Percentiles rank a stretch among this genome's conserved stretches.
Evolutionary conservation across 2,797 vertebrate genomes (phyloP).

Genomic region (Lates japonicus): DNA sequence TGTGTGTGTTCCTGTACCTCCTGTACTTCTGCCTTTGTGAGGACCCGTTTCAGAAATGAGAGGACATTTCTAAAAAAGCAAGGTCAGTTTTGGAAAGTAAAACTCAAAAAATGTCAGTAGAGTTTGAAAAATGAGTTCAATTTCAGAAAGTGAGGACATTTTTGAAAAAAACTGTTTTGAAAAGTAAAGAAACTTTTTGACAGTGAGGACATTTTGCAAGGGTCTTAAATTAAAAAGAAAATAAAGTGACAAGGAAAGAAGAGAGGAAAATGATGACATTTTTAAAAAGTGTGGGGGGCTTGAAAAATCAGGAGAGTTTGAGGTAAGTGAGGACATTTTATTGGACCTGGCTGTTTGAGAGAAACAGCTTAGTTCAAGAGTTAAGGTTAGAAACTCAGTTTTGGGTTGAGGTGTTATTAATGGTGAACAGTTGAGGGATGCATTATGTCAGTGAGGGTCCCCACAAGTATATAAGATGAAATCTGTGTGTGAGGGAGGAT

Average conservation of each 20-base stretch:
- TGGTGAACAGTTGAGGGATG: background rate
- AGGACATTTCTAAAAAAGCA: background rate
- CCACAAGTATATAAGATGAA: conserved; percentile 2
- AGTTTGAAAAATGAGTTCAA: no score
- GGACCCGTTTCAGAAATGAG: conserved; percentile 4
- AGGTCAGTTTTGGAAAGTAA: background rate
- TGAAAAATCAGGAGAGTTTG: no score
- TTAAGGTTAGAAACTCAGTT: background rate
- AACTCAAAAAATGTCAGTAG: no score
- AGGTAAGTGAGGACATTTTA: no score
- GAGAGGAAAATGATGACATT: no score
- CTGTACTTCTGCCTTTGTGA: conserved; percentile 15
- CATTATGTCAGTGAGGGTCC: background rate
- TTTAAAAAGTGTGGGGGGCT: background rate
- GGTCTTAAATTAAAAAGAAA: no score
- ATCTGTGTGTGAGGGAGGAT: background rate
- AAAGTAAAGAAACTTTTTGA: no score
- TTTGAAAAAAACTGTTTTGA: no score
- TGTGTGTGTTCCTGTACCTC: background rate
- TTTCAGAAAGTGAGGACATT: no score
- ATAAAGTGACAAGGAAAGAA: no score
- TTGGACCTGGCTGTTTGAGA: background rate
- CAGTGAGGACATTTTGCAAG: no score
- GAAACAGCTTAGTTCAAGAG: background rate
- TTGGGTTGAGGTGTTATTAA: background rate